Conservation (phyloP, 2,113 vertebrate species). For the Phalacrocorax aristotelis region DNA sequence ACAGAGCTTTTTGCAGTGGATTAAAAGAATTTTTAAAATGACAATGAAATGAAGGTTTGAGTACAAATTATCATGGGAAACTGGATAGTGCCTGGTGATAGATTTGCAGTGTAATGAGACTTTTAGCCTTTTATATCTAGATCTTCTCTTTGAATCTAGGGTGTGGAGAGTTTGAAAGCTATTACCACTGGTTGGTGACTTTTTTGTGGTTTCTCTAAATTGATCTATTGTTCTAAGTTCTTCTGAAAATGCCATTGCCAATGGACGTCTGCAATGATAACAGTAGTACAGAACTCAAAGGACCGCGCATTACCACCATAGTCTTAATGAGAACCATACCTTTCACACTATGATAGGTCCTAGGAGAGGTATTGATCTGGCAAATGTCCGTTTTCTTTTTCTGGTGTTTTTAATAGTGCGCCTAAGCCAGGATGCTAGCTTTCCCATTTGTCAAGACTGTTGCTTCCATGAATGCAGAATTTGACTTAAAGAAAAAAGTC, state of each 20-base stretch:
- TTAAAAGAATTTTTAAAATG: conserved; percentile 11
- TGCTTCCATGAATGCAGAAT: neutral
- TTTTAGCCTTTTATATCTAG: neutral
- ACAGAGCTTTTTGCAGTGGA: neutral
- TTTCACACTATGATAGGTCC: neutral
- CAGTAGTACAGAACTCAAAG: neutral
- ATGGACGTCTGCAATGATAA: neutral
- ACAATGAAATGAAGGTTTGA: neutral
- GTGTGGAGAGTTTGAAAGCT: neutral
- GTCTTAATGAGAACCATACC: neutral
- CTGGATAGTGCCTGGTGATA: neutral
- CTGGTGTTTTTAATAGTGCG: neutral
- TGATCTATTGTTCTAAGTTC: neutral
- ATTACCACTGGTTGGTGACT: neutral
- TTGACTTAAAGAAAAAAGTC: neutral
- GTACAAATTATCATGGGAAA: neutral
- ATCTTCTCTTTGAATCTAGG: neutral
- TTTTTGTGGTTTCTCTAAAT: conserved; percentile 16
- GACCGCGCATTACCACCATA: neutral
- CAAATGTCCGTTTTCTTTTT: neutral
- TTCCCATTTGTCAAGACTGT: neutral
- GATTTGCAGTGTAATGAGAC: neutral
- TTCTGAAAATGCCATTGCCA: neutral
- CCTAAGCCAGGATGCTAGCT: neutral
- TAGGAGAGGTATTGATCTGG: conserved; percentile 1